These are phyloP conservation scores for Aythya fuligula DNA, from an alignment of 2,797 vertebrate species.

Conservation along the genomic window DNA sequence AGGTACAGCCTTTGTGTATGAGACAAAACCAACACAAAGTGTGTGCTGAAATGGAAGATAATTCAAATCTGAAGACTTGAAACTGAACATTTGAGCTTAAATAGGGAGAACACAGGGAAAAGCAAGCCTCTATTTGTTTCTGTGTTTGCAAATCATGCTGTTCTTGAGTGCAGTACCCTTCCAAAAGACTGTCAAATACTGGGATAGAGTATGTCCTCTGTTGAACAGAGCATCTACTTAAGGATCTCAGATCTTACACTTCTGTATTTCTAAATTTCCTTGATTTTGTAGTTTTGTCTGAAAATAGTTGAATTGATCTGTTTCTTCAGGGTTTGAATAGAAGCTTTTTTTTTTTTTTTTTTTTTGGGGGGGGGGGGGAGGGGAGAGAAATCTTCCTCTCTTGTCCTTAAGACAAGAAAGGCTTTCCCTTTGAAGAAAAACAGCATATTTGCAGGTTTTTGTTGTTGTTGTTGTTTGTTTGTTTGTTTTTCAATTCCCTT, in stretches of 20 bases:
- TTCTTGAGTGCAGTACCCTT: neutral
- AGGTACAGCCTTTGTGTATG: neutral
- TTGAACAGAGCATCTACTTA: neutral
- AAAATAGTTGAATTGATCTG: neutral
- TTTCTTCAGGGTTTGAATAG: neutral
- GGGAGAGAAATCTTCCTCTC: neutral
- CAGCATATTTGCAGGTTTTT: neutral
- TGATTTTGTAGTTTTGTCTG: neutral
- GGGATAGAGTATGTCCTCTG: neutral
- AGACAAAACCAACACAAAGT: neutral
- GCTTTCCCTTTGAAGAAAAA: neutral
- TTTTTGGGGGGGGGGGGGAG: no score
- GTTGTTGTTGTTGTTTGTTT: no score
- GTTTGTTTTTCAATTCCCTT: neutral
- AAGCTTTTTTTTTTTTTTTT: neutral
- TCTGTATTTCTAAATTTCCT: neutral
- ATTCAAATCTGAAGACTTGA: neutral
- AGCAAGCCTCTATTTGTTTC: neutral
- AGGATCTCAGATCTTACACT: neutral
- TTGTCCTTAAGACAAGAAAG: neutral
- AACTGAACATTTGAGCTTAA: neutral
- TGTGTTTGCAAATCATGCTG: neutral
- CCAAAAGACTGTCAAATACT: neutral
- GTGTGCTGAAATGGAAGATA: constrained; percentile 35
- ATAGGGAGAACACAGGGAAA: neutral